A percentile compares a stretch with the other conserved stretches of the same genome.
Conservation (phyloP, 2,888 invertebrate genomes). For the Lomographa bimaculata region DNA sequence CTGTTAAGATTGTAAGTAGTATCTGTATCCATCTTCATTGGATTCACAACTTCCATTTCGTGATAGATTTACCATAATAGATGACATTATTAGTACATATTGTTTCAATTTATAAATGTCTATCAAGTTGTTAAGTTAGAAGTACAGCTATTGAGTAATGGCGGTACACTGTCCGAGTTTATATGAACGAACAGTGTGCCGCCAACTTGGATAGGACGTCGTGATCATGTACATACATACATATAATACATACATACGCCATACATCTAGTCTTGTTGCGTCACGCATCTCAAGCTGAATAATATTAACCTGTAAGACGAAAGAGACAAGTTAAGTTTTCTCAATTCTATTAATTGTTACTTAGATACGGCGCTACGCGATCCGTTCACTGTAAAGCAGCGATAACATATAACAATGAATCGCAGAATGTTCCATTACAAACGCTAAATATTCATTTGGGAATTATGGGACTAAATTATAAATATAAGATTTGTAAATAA, state of each 20-base stretch:
- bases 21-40: conserved; percentile 13
- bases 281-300: conserved; percentile 3
- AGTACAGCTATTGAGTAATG: not conserved
- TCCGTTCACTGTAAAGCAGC: conserved; percentile 21
- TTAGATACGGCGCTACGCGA: conserved; percentile 24
- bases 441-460: conserved; percentile 64
- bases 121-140: conserved; percentile 2
- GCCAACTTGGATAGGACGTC: not conserved
- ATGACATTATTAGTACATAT: conserved; percentile 20
- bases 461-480: conserved; percentile 81
- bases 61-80: conserved; percentile 9
- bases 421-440: conserved; percentile 44
- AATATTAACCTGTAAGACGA: conserved; percentile 9
- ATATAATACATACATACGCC: too few relatives aligned
- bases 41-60: conserved; percentile 7
- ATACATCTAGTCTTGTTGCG: conserved; percentile 15
- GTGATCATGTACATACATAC: too few relatives aligned
- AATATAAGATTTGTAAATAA: conserved; percentile 79
- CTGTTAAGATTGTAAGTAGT: conserved; percentile 35
- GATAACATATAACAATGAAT: conserved; percentile 15
- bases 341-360: conserved; percentile 66
- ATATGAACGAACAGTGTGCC: not conserved
- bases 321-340: conserved; percentile 61
- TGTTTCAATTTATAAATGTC: conserved; percentile 24
- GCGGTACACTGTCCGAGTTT: not conserved